Base-by-base conservation (phyloP, 2,888 invertebrate species). In the Lycia hirtaria region DNA sequence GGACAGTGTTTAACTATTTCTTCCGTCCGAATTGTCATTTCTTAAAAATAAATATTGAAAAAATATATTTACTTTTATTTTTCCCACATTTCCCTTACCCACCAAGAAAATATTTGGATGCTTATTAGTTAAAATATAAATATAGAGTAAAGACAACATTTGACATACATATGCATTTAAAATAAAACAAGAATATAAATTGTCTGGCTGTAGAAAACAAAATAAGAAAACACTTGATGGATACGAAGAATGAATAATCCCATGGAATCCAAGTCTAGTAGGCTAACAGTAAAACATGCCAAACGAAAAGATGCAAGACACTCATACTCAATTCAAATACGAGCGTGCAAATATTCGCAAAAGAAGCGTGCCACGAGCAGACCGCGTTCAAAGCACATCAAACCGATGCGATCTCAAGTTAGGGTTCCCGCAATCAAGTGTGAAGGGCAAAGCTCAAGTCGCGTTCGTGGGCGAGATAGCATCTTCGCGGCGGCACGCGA, bases 401-500 rank as follows among this genome's bases (percentile, higher is more conserved):
- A 79, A 69, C 72, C 81, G 89, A 90, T 89, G 85, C 69, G 75
- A 90, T 91, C 89, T 83, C 55, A 53, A 71, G 80, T 82, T 75
- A 76, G 56, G 70, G 76, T 78, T 80, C 78, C 75, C 73, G 69
- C 85, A 82, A 87, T 88, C 90, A 89, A 84, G 91, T 90, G 91
- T 91, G 89, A 90, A 87, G 86, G 85, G 88, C 87, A 87, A 82
- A 83, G 80, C 83, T 81, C 85, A 82, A 80, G 87, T 87, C 81
- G 78, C 80, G 73, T 81, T 89, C 85, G 91, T 90, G 90, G 81
- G 65, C 56, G 66, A 80, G 91, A 91, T 91, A 78, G 75, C 68
- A 92, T 91, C 91, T 69, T 58, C 72, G 73, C 69, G 79, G 76
- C 78, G 87, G 88, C 90, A 89, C 90, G 90, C 89, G 91, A 89